Evolutionary conservation across 2,797 vertebrate genomes (phyloP).

Genomic region (Sternotherus odoratus): DNA sequence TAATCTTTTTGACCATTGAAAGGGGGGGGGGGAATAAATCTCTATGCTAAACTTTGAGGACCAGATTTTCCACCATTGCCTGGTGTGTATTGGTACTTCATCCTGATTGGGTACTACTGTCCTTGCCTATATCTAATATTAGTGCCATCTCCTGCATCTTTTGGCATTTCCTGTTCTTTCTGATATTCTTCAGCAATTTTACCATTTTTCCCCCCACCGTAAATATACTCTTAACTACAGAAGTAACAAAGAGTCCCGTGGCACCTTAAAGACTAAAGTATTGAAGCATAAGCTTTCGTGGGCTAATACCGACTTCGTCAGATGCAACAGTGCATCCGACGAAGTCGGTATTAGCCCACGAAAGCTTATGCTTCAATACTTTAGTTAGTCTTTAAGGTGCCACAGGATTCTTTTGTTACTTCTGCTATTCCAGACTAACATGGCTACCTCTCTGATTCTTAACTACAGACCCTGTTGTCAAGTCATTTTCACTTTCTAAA

Average conservation of each 20-base stretch:
- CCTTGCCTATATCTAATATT: neutral
- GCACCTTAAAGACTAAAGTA: too few relatives aligned
- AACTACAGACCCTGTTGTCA: neutral
- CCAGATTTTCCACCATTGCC: neutral
- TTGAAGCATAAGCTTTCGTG: too few relatives aligned
- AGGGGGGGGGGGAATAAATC: neutral
- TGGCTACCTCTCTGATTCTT: too few relatives aligned
- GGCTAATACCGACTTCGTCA: too few relatives aligned
- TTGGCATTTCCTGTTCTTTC: neutral
- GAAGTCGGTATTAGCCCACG: too few relatives aligned
- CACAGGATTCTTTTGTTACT: too few relatives aligned
- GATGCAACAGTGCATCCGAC: too few relatives aligned
- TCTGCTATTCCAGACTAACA: too few relatives aligned
- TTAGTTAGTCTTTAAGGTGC: too few relatives aligned
- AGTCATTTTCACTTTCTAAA: slow-evolving; percentile 2
- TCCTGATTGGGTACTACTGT: neutral
- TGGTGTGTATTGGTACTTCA: neutral
- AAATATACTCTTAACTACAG: slow-evolving; percentile 4
- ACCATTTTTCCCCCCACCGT: accelerated
- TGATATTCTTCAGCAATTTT: neutral
- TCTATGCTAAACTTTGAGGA: neutral
- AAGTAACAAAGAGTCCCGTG: too few relatives aligned
- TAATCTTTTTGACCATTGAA: neutral
- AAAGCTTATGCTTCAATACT: too few relatives aligned
- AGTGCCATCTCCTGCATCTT: neutral